Conservation (phyloP, 1,140 invertebrate genomes). For the Drosophila oshimai region DNA sequence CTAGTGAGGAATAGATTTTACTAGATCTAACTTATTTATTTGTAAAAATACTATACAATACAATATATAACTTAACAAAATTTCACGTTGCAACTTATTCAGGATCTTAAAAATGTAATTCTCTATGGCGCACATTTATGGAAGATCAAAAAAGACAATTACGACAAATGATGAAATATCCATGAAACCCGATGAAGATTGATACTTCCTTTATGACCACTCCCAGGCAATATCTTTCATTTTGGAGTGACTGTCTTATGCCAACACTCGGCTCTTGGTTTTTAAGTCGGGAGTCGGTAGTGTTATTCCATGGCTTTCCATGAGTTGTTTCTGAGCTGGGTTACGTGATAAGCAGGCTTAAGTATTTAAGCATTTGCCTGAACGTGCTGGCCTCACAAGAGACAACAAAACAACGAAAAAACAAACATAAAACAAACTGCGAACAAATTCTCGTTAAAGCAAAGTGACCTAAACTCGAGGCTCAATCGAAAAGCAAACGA, state of each 20-base stretch:
- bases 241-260: neutral
- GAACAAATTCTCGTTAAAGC: constrained; percentile 63
- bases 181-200: constrained; percentile 17
- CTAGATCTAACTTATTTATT: too few relatives aligned
- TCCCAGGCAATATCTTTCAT: constrained; percentile 22
- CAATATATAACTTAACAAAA: too few relatives aligned
- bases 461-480: constrained; percentile 34
- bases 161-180: constrained; percentile 6
- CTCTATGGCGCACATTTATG: neutral
- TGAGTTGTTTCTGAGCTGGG: constrained; percentile 15
- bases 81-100: neutral
- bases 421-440: constrained; percentile 42
- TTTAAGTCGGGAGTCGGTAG: constrained; percentile 21
- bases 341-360: constrained; percentile 73
- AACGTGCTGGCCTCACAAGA: constrained; percentile 65
- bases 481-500: constrained; percentile 12
- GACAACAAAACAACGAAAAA: constrained; percentile 21
- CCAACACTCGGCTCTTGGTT: constrained; percentile 1
- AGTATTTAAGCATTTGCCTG: constrained; percentile 49
- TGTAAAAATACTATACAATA: too few relatives aligned
- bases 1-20: too few relatives aligned
- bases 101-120: neutral
- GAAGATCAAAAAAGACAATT: neutral
- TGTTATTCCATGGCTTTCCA: constrained; percentile 35
- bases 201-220: constrained; percentile 37